Conservation (phyloP, 2,888 invertebrate genomes). For the Pristionchus arcanus region DNA sequence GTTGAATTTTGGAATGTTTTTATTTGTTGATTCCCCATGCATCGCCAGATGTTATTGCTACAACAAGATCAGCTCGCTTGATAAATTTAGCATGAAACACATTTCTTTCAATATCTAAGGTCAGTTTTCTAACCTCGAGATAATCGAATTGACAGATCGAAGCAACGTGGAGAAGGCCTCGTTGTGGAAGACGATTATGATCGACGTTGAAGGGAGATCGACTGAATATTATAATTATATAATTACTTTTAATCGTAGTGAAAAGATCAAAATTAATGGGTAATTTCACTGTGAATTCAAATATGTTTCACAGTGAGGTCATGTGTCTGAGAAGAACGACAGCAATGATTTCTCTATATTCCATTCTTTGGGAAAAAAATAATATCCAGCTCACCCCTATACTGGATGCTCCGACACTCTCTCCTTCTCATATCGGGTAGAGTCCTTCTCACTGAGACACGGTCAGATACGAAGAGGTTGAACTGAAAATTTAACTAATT, state of each 20-base stretch:
- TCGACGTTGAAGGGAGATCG: slow-evolving; percentile 88
- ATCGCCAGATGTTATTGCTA: not conserved
- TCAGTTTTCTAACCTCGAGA: slow-evolving; percentile 84
- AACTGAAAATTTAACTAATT: slow-evolving; percentile 84
- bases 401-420: slow-evolving; percentile 83
- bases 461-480: slow-evolving; percentile 96
- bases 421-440: slow-evolving; percentile 83
- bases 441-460: slow-evolving; percentile 81
- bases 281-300: not conserved
- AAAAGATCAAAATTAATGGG: not conserved
- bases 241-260: not conserved
- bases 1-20: not conserved
- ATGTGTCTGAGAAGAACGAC: not conserved
- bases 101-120: not conserved
- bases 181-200: slow-evolving; percentile 98
- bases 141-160: slow-evolving; percentile 96
- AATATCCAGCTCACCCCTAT: slow-evolving; percentile 61
- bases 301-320: not conserved
- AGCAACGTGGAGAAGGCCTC: slow-evolving; percentile 98
- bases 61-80: not conserved
- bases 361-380: not conserved
- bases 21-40: not conserved
- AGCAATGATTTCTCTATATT: not conserved
- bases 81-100: not conserved
- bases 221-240: slow-evolving; percentile 78